Conservation (phyloP, 2,113 vertebrate species). For the Lophochroa leadbeateri region DNA sequence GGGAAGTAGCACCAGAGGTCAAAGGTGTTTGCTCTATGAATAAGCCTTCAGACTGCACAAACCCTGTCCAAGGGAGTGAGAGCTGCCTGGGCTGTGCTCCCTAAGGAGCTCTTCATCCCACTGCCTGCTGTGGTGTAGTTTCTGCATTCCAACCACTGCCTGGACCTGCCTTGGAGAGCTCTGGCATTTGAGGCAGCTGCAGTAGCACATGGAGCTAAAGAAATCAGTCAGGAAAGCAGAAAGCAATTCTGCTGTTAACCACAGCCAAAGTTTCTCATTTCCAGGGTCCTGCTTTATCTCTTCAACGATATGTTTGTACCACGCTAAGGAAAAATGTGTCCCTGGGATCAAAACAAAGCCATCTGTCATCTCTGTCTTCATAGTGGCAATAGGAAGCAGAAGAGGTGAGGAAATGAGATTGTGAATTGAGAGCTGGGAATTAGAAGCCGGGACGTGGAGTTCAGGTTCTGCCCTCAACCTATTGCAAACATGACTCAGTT, state of each 20-base stretch:
- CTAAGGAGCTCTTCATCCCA: background rate
- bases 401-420: background rate
- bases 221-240: background rate
- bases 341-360: background rate
- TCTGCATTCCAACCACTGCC: slow-evolving; percentile 20
- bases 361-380: background rate
- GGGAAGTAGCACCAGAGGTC: rapidly evolving
- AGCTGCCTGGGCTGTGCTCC: background rate
- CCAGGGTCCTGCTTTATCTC: background rate
- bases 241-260: background rate
- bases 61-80: background rate
- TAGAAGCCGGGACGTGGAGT: background rate
- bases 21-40: background rate
- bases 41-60: background rate
- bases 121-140: background rate
- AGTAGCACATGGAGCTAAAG: rapidly evolving
- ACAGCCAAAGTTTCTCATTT: background rate
- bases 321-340: background rate
- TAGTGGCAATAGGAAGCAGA: background rate
- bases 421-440: background rate
- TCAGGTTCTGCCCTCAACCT: background rate
- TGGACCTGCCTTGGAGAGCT: background rate
- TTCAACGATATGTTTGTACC: background rate
- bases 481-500: background rate
- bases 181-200: slow-evolving; percentile 30